A percentile compares a stretch with the other conserved stretches of the same genome.
These are phyloP conservation scores for Nymphalis polychloros DNA, from an alignment of 2,888 invertebrate genomes.

Conservation along the genomic window DNA sequence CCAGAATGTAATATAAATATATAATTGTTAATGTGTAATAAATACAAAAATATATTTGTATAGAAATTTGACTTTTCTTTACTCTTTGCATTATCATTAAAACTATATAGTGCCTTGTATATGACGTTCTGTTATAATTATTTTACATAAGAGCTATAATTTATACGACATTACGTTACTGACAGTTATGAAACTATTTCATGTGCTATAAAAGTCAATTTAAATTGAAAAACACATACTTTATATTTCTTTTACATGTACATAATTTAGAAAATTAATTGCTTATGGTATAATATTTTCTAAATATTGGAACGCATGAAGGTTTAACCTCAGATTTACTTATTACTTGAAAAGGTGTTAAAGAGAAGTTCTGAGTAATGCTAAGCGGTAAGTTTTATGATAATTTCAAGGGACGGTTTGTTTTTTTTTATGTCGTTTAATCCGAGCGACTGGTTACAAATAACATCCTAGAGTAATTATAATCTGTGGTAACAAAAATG, in stretches of 20 bases:
- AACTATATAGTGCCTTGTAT: neutral
- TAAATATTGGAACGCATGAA: neutral
- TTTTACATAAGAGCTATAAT: neutral
- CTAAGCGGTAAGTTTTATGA: neutral
- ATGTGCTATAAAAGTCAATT: conserved; percentile 6
- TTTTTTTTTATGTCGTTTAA: neutral
- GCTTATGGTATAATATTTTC: neutral
- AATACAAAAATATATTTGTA: neutral
- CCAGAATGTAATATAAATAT: too few species aligned
- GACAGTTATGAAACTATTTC: conserved; percentile 4
- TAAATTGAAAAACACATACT: conserved; percentile 7
- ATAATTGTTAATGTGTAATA: too few species aligned
- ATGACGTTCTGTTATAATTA: neutral
- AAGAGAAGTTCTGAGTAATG: neutral
- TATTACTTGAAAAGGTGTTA: neutral
- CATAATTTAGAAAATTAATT: neutral
- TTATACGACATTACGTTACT: conserved; percentile 2
- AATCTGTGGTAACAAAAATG: neutral
- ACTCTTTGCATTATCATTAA: neutral
- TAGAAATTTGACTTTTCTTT: neutral
- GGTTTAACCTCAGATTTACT: neutral
- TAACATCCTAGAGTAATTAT: neutral
- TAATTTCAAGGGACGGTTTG: neutral
- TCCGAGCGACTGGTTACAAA: neutral
- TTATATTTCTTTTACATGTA: conserved; percentile 1